Percentiles rank a stretch among this genome's conserved stretches.
Conservation (phyloP, 2,888 invertebrate species). For the Himalopsyche japonica region DNA sequence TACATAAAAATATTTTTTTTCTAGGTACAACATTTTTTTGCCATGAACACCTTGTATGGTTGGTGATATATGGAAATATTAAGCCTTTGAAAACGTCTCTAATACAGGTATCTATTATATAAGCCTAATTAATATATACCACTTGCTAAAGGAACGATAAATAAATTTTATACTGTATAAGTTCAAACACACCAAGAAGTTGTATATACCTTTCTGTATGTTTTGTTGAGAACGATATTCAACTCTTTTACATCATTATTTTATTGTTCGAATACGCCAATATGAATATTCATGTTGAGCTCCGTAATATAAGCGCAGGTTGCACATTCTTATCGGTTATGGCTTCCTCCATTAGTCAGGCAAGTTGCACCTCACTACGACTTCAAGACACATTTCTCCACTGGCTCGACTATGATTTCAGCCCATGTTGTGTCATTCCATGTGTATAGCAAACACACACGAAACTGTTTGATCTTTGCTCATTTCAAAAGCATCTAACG, state of each 20-base stretch:
- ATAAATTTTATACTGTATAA: too few relatives aligned
- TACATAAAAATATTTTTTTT: too few relatives aligned
- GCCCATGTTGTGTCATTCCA: neutral
- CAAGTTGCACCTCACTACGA: neutral
- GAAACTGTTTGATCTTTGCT: neutral
- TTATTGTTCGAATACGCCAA: neutral
- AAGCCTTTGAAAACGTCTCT: too few relatives aligned
- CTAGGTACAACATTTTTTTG: too few relatives aligned
- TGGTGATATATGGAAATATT: too few relatives aligned
- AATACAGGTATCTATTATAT: too few relatives aligned
- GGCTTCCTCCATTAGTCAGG: neutral
- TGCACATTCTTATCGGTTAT: slow-evolving; percentile 3
- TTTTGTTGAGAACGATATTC: too few relatives aligned
- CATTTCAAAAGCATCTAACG: neutral
- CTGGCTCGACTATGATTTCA: neutral
- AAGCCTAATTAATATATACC: too few relatives aligned
- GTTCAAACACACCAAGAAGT: too few relatives aligned
- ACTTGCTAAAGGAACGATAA: too few relatives aligned
- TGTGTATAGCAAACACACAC: neutral
- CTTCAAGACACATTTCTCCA: neutral
- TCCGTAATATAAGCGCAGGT: neutral
- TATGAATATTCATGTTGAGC: neutral
- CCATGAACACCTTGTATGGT: too few relatives aligned
- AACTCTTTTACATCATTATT: neutral
- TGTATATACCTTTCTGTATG: too few relatives aligned